phyloP scores from a whole-genome alignment of 2,888 invertebrate genomes.

The Agrilus biguttatus region DNA sequence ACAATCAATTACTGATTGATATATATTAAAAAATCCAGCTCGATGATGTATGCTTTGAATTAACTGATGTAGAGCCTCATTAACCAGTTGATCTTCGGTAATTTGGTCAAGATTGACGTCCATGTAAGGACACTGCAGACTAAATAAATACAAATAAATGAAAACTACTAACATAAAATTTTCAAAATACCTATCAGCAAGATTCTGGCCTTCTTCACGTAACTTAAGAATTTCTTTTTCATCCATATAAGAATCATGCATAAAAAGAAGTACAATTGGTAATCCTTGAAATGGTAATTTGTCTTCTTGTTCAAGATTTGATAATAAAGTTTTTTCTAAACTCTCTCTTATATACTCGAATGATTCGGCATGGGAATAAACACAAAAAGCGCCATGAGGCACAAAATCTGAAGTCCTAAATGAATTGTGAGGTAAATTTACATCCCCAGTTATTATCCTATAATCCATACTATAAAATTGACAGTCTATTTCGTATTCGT shows the following conservation, averaged over 20 bases:
- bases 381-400: slow-evolving; percentile 82
- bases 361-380: slow-evolving; percentile 81
- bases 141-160: slow-evolving; percentile 21
- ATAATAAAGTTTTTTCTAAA: slow-evolving; percentile 77
- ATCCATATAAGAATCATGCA: slow-evolving; percentile 68
- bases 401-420: slow-evolving; percentile 74
- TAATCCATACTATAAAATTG: slow-evolving; percentile 72
- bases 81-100: slow-evolving; percentile 48
- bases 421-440: slow-evolving; percentile 63
- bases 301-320: slow-evolving; percentile 82
- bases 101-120: slow-evolving; percentile 58
- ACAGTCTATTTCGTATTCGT: slow-evolving; percentile 69
- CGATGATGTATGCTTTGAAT: slow-evolving; percentile 65
- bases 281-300: slow-evolving; percentile 72
- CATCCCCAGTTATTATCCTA: slow-evolving; percentile 76
- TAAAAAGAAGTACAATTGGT: slow-evolving; percentile 82
- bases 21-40: slow-evolving; percentile 57
- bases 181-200: slow-evolving; percentile 61
- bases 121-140: slow-evolving; percentile 75
- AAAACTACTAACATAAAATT: neutral
- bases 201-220: slow-evolving; percentile 77
- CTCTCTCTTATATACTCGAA: slow-evolving; percentile 86
- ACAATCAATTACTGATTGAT: slow-evolving; percentile 62
- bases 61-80: slow-evolving; percentile 59
- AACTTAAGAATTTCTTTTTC: slow-evolving; percentile 76